Evolutionary conservation across 2,797 vertebrate species (phyloP).

Genomic region (Pseudocheirus occidentalis): DNA sequence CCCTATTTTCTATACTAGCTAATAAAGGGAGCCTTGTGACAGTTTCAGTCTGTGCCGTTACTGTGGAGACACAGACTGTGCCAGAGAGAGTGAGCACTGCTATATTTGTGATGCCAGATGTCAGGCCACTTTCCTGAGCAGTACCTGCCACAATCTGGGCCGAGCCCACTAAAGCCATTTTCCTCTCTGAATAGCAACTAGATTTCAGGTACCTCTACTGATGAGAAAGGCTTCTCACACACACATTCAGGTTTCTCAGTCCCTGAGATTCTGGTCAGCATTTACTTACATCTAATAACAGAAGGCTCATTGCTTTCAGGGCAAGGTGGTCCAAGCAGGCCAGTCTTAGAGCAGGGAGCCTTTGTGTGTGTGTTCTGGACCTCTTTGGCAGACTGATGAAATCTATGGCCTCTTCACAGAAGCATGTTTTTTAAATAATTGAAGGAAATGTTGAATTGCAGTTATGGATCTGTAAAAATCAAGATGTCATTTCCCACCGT

Average conservation of each 20-base stretch:
- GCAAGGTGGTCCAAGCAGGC: neutral
- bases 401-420: neutral
- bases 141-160: neutral
- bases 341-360: neutral
- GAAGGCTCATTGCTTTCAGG: neutral
- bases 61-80: neutral
- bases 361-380: neutral
- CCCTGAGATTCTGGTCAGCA: neutral
- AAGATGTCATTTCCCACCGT: neutral
- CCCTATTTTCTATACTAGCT: neutral
- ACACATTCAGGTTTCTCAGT: neutral
- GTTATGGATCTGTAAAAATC: neutral
- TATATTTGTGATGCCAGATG: conserved; percentile 58
- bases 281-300: neutral
- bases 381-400: neutral
- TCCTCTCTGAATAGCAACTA: neutral
- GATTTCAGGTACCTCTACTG: neutral
- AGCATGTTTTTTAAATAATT: neutral
- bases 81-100: conserved; percentile 65
- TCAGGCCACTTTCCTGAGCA: neutral
- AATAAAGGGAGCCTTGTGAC: conserved; percentile 60
- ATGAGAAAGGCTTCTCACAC: neutral
- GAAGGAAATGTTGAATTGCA: neutral
- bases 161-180: neutral
- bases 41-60: conserved; percentile 68